Conservation (phyloP, 2,113 vertebrate species). For the Gavialis gangeticus region DNA sequence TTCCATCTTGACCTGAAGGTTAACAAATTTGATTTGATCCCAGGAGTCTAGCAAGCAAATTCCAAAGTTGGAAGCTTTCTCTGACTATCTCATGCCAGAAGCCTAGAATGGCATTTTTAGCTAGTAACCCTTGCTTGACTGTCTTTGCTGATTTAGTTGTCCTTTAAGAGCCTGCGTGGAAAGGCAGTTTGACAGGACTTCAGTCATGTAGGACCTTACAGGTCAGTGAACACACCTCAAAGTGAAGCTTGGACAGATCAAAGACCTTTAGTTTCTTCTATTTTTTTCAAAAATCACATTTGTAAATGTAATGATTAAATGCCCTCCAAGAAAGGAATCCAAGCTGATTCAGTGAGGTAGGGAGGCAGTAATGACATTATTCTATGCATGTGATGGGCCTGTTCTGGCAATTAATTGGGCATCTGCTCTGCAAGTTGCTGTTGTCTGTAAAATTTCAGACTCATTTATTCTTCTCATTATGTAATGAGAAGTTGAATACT, state of each 20-base stretch:
- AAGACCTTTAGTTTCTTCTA: neutral
- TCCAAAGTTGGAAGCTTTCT: neutral
- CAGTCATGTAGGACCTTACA: neutral
- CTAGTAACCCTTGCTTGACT: neutral
- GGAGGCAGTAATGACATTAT: neutral
- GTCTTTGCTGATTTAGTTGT: neutral
- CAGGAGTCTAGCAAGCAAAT: neutral
- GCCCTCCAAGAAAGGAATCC: neutral
- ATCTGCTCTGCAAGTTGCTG: neutral
- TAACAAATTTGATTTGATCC: neutral
- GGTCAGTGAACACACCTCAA: neutral
- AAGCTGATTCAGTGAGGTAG: neutral
- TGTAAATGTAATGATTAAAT: accelerated
- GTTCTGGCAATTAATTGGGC: neutral
- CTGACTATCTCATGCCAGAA: neutral
- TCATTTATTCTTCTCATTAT: neutral
- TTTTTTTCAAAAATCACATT: neutral
- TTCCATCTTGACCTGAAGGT: neutral
- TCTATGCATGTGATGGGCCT: neutral
- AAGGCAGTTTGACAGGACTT: neutral
- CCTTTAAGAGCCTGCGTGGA: neutral
- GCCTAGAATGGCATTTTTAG: neutral
- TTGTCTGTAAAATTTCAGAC: neutral
- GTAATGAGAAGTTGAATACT: neutral
- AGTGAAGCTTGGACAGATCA: neutral